These are phyloP conservation scores for Diarsia mendica DNA, from an alignment of 2,888 invertebrate species.

Conservation along the genomic window DNA sequence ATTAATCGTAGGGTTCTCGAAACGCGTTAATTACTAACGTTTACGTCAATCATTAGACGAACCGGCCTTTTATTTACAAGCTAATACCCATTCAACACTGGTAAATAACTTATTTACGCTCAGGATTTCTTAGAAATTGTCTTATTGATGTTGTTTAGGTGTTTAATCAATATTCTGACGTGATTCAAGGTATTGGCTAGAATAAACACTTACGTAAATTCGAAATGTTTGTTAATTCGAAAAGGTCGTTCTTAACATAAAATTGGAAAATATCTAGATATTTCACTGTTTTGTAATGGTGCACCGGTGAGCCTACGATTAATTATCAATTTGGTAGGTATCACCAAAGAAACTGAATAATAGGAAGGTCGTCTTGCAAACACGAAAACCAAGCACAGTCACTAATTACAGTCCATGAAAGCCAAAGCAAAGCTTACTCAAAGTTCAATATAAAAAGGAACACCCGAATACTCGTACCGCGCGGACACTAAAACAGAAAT, in stretches of 20 bases:
- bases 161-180: conserved; percentile 38
- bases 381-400: conserved; percentile 3
- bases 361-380: not conserved
- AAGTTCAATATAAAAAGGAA: conserved; percentile 67
- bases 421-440: conserved; percentile 67
- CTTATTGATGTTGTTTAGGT: conserved; percentile 14
- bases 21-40: conserved; percentile 79
- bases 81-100: conserved; percentile 68
- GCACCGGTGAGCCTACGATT: not conserved
- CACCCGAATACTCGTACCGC: conserved; percentile 61
- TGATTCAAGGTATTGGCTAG: not conserved
- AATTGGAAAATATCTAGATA: too few relatives aligned
- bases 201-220: not conserved
- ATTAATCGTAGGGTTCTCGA: conserved; percentile 72
- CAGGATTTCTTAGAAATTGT: conserved; percentile 37
- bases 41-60: conserved; percentile 74
- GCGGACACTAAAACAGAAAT: conserved; percentile 78
- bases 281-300: too few relatives aligned
- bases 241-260: too few relatives aligned
- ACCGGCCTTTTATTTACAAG: conserved; percentile 74
- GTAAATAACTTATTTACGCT: conserved; percentile 69
- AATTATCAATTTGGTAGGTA: not conserved
- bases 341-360: not conserved
- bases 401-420: conserved; percentile 50
- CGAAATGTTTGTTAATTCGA: too few relatives aligned